Conservation (phyloP, 1,140 invertebrate genomes). For the Solenopsis invicta region DNA sequence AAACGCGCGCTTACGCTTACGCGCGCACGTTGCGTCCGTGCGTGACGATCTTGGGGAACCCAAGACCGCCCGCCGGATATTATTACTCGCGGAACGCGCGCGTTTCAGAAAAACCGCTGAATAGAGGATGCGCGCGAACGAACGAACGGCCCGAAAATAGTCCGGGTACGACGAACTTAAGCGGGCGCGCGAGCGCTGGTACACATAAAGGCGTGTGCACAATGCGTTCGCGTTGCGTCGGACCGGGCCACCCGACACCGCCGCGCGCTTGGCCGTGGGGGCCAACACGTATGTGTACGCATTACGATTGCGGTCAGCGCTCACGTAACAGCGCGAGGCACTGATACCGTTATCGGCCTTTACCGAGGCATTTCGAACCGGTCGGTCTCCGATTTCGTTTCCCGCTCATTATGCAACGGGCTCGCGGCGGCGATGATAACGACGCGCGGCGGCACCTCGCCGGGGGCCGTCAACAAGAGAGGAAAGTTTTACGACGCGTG, state of each 20-base stretch:
- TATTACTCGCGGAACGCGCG: constrained; percentile 26
- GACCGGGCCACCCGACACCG: constrained; percentile 58
- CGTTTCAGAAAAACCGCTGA: constrained; percentile 71
- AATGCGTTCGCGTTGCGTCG: constrained; percentile 47
- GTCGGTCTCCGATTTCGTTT: constrained; percentile 79
- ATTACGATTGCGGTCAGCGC: constrained; percentile 71
- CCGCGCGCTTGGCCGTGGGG: constrained; percentile 28
- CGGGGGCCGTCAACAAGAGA: constrained; percentile 38
- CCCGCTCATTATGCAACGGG: constrained; percentile 71
- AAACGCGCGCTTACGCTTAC: too few relatives aligned
- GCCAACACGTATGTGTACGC: constrained; percentile 40
- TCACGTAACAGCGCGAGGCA: constrained; percentile 72
- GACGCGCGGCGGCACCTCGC: constrained; percentile 33
- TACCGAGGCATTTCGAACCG: constrained; percentile 77
- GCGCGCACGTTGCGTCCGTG: background rate
- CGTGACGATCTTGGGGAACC: background rate
- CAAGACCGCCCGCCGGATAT: constrained; percentile 7
- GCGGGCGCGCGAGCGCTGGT: constrained; percentile 30
- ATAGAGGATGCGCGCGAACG: constrained; percentile 55
- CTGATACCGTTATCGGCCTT: constrained; percentile 83
- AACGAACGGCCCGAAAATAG: constrained; percentile 64
- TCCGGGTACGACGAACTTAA: constrained; percentile 74
- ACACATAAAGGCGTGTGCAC: constrained; percentile 73
- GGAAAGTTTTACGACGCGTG: background rate
- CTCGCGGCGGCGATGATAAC: constrained; percentile 32